A percentile compares a stretch with the other conserved stretches of the same genome.
Evolutionary conservation across 2,888 invertebrate genomes (phyloP).

Genomic region (Podabrus alpinus): DNA sequence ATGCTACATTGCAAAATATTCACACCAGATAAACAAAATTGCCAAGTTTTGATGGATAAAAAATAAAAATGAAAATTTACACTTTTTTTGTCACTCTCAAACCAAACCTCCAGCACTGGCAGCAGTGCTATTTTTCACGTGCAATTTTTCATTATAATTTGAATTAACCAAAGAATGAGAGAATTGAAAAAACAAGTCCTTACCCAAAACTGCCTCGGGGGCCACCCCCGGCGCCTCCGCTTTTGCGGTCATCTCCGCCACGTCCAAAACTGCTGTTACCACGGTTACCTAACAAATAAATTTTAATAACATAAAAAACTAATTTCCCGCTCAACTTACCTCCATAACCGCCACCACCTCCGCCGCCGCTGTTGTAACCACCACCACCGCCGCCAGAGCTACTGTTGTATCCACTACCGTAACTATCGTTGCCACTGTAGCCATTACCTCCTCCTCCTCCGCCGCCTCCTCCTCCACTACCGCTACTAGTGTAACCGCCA

Average conservation of each 20-base stretch:
- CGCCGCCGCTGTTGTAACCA: slow-evolving; percentile 15
- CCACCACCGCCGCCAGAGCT: slow-evolving; percentile 5
- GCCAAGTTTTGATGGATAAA: not conserved
- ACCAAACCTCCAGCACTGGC: not conserved
- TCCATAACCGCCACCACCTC: slow-evolving; percentile 36
- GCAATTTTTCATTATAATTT: not conserved
- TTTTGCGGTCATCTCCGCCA: slow-evolving; percentile 58
- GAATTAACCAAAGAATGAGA: not conserved
- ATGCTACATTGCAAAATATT: not conserved
- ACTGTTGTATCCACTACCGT: slow-evolving; percentile 53
- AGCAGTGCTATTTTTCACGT: not conserved
- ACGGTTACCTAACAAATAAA: slow-evolving; percentile 31
- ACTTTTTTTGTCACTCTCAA: not conserved
- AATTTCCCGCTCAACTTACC: slow-evolving; percentile 16
- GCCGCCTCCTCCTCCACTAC: slow-evolving; percentile 42
- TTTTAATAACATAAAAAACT: not conserved
- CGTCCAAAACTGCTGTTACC: slow-evolving; percentile 35
- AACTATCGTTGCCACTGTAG: slow-evolving; percentile 53
- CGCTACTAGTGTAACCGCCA: slow-evolving; percentile 28
- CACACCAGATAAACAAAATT: not conserved
- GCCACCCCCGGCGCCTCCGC: slow-evolving; percentile 61
- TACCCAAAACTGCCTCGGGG: slow-evolving; percentile 65
- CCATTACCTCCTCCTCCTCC: slow-evolving; percentile 47
- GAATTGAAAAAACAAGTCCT: slow-evolving; percentile 47
- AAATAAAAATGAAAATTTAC: not conserved